Percentiles rank a stretch among this genome's conserved stretches.
These are phyloP conservation scores for Drosophila kikkawai DNA, from an alignment of 1,140 invertebrate genomes.

Conservation along the genomic window DNA sequence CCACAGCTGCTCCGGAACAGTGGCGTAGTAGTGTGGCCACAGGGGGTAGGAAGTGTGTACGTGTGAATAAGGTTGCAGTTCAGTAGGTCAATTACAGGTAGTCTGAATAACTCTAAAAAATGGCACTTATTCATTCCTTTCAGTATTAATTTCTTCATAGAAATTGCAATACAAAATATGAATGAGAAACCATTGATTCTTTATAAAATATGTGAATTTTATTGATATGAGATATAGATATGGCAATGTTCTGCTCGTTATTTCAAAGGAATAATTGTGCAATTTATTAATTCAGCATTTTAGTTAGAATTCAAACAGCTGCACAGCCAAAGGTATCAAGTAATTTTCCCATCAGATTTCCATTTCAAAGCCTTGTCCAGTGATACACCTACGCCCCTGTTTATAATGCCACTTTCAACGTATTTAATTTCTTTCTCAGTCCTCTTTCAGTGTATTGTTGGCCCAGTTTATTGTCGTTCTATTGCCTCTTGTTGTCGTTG, in stretches of 20 bases:
- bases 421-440: conserved; percentile 53
- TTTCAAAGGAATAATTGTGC: neutral
- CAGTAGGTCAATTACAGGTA: conserved; percentile 17
- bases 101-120: neutral
- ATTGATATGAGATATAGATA: too few species aligned
- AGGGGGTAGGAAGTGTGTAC: conserved; percentile 7
- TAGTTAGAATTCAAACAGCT: neutral
- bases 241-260: too few species aligned
- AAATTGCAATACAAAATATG: neutral
- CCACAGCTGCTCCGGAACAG: conserved; percentile 63
- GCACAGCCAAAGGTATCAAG: neutral
- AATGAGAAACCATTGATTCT: neutral
- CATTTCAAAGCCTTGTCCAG: neutral
- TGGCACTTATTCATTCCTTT: neutral
- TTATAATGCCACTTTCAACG: conserved; percentile 3
- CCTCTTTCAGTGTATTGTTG: conserved; percentile 51
- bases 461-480: conserved; percentile 69
- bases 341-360: neutral
- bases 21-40: conserved; percentile 37
- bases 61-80: conserved; percentile 20
- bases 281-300: neutral
- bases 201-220: too few species aligned
- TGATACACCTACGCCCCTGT: neutral
- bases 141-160: neutral
- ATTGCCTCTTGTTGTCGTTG: conserved; percentile 38